Conservation (phyloP, 2,113 vertebrate species). For the Dendrocopos noguchii region DNA sequence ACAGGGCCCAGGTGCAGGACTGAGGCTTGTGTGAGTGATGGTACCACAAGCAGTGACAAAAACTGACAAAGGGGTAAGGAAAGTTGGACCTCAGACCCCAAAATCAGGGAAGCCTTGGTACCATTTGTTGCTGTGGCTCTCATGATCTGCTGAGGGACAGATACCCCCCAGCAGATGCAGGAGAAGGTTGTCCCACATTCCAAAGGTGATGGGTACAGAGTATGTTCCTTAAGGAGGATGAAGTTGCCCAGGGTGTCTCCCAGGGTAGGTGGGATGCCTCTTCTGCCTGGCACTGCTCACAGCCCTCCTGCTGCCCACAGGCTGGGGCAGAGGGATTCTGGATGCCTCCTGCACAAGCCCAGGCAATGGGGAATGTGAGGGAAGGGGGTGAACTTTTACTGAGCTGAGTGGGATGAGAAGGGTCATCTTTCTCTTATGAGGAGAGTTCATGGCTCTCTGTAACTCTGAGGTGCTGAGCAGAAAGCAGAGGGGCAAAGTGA, state of each 20-base stretch:
- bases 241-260: background rate
- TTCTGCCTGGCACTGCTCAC: background rate
- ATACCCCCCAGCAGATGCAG: accelerated
- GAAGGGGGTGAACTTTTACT: background rate
- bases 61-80: background rate
- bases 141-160: background rate
- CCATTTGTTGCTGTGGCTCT: background rate
- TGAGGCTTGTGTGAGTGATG: background rate
- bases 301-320: background rate
- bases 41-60: background rate
- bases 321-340: background rate
- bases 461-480: background rate
- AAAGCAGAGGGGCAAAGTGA: background rate
- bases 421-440: accelerated
- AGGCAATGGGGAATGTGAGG: accelerated
- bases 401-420: background rate
- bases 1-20: no score
- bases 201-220: background rate
- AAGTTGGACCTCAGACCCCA: background rate
- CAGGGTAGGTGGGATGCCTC: background rate
- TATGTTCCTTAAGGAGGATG: background rate
- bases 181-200: background rate
- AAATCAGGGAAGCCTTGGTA: background rate
- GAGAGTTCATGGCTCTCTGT: background rate
- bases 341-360: background rate